Evolutionary conservation across 2,797 vertebrate genomes (phyloP).

Genomic region (Mormyrus hasselquistii): DNA sequence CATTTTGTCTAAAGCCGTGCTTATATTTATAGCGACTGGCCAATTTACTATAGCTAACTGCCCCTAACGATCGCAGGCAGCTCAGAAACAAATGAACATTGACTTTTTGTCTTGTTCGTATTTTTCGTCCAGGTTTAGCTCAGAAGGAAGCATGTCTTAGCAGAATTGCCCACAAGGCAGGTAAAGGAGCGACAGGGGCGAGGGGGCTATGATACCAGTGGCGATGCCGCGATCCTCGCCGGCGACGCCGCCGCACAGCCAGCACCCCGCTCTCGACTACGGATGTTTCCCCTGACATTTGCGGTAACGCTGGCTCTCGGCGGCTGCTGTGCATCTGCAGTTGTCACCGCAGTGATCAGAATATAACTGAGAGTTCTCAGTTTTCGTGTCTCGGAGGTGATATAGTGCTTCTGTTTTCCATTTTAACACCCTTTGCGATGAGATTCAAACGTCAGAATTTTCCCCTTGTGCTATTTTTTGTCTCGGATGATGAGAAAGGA

Average conservation of each 20-base stretch:
- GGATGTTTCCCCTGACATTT: background rate
- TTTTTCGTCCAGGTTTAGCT: background rate
- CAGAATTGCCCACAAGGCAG: background rate
- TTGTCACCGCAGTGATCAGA: background rate
- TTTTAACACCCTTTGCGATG: background rate
- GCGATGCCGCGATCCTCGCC: background rate
- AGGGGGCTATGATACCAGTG: background rate
- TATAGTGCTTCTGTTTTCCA: background rate
- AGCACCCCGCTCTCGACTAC: too few species aligned
- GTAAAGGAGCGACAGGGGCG: background rate
- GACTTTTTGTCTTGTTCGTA: background rate
- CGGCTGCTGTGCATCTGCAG: background rate
- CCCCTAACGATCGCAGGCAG: background rate
- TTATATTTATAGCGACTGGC: background rate
- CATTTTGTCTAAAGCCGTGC: background rate
- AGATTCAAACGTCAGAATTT: slow-evolving; percentile 3
- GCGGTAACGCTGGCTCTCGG: background rate
- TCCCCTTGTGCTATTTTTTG: slow-evolving; percentile 8
- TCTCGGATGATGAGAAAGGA: background rate
- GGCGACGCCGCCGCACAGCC: background rate
- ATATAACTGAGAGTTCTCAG: background rate
- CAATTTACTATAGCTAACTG: background rate
- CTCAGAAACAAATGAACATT: background rate
- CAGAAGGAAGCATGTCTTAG: background rate
- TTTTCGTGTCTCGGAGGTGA: slow-evolving; percentile 3